Percentiles rank a stretch among this genome's conserved stretches.
Evolutionary conservation across 2,888 invertebrate species (phyloP).

Genomic region (Calameuta idolon): DNA sequence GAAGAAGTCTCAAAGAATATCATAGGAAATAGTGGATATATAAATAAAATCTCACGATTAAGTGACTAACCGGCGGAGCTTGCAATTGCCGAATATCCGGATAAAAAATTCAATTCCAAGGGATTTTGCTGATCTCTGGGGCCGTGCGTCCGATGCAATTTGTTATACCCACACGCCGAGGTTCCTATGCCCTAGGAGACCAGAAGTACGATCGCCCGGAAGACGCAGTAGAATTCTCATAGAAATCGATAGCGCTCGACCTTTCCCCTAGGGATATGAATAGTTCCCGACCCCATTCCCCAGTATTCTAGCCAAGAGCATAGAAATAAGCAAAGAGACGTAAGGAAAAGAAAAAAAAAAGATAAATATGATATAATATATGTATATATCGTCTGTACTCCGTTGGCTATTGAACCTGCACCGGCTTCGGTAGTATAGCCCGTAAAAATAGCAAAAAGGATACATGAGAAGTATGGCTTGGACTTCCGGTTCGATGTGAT

Average conservation of each 20-base stretch:
- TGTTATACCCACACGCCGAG: neutral
- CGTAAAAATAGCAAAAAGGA: neutral
- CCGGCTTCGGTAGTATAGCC: neutral
- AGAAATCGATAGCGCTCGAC: neutral
- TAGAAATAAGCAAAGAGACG: neutral
- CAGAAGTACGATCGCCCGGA: neutral
- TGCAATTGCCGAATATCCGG: slow-evolving; percentile 12
- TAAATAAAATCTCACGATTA: neutral
- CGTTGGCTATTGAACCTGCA: neutral
- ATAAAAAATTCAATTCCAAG: slow-evolving; percentile 24
- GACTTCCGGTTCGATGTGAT: neutral
- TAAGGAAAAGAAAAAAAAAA: neutral
- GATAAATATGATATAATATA: neutral
- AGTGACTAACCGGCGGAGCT: slow-evolving; percentile 3
- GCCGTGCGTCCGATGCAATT: neutral
- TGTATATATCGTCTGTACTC: neutral
- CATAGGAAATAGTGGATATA: neutral
- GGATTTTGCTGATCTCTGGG: slow-evolving; percentile 15
- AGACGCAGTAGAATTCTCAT: neutral
- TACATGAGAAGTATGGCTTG: neutral
- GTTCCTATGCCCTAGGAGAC: neutral
- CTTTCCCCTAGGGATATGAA: neutral
- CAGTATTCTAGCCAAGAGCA: neutral
- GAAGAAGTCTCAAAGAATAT: neutral
- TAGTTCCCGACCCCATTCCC: neutral